phyloP scores from a whole-genome alignment of 1,140 invertebrate genomes.

The Pemphigus obesinymphae region DNA sequence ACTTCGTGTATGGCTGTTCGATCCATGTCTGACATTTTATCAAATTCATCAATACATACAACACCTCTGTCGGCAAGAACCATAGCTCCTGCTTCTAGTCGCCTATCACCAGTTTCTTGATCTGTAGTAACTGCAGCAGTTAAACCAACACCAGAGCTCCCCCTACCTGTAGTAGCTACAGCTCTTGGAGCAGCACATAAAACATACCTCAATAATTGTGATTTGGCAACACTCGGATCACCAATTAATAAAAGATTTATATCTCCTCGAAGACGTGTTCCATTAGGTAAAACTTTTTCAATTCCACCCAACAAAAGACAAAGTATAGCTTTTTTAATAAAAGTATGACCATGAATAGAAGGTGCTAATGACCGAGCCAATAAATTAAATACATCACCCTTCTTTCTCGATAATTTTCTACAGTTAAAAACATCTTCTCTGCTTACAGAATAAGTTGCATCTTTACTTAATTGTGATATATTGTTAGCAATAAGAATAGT shows the following conservation, averaged over 20 bases:
- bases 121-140: slow-evolving; percentile 97
- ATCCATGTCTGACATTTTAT: slow-evolving; percentile 99
- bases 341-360: slow-evolving; percentile 96
- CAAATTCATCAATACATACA: slow-evolving; percentile 99
- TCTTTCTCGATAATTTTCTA: slow-evolving; percentile 75
- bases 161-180: slow-evolving; percentile 93
- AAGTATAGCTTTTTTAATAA: slow-evolving; percentile 94
- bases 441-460: slow-evolving; percentile 71
- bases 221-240: slow-evolving; percentile 98
- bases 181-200: slow-evolving; percentile 89
- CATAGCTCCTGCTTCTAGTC: slow-evolving; percentile 98
- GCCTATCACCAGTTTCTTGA: slow-evolving; percentile 82
- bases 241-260: slow-evolving; percentile 97
- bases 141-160: slow-evolving; percentile 89
- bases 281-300: slow-evolving; percentile 93
- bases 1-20: slow-evolving; percentile 99
- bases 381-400: slow-evolving; percentile 80
- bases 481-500: slow-evolving; percentile 93
- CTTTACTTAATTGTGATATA: slow-evolving; percentile 84
- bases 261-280: slow-evolving; percentile 93
- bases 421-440: slow-evolving; percentile 86
- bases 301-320: slow-evolving; percentile 92
- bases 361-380: slow-evolving; percentile 91
- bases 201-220: slow-evolving; percentile 93
- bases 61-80: slow-evolving; percentile 97